Conservation (phyloP, 2,797 vertebrate genomes). For the Lacerta bilineata region DNA sequence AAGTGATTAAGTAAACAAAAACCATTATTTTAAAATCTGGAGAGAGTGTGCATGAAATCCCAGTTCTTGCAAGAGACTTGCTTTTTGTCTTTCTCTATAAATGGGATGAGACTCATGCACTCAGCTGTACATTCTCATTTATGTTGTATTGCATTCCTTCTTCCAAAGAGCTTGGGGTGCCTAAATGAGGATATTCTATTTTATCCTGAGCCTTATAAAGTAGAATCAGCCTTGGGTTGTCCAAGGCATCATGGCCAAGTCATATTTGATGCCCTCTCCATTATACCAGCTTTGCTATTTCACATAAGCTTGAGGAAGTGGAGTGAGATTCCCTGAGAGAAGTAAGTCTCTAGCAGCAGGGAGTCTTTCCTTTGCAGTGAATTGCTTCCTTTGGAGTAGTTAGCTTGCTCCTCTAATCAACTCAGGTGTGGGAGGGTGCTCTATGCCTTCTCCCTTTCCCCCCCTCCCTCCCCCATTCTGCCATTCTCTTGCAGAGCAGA, state of each 20-base stretch:
- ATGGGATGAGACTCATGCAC: too few relatives aligned
- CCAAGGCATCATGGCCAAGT: not conserved
- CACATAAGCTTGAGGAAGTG: too few relatives aligned
- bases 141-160: too few relatives aligned
- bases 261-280: not conserved
- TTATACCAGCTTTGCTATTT: slow-evolving; percentile 21
- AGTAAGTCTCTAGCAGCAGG: slow-evolving; percentile 23
- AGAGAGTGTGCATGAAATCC: too few relatives aligned
- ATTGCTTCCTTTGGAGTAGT: slow-evolving; percentile 16
- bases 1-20: too few relatives aligned
- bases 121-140: too few relatives aligned
- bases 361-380: slow-evolving; percentile 31
- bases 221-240: not conserved
- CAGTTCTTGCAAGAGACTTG: too few relatives aligned
- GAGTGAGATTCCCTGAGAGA: not conserved
- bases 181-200: too few relatives aligned
- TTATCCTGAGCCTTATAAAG: not conserved
- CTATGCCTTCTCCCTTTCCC: not conserved
- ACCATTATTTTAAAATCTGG: too few relatives aligned
- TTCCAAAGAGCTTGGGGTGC: too few relatives aligned
- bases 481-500: slow-evolving; percentile 15
- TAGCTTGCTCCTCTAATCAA: not conserved
- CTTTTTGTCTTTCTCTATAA: too few relatives aligned
- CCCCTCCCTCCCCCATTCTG: not conserved
- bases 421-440: not conserved